A percentile compares a stretch with the other conserved stretches of the same genome.
These are phyloP conservation scores for Heloderma charlesbogerti DNA, from an alignment of 2,113 vertebrate genomes.

Conservation along the genomic window DNA sequence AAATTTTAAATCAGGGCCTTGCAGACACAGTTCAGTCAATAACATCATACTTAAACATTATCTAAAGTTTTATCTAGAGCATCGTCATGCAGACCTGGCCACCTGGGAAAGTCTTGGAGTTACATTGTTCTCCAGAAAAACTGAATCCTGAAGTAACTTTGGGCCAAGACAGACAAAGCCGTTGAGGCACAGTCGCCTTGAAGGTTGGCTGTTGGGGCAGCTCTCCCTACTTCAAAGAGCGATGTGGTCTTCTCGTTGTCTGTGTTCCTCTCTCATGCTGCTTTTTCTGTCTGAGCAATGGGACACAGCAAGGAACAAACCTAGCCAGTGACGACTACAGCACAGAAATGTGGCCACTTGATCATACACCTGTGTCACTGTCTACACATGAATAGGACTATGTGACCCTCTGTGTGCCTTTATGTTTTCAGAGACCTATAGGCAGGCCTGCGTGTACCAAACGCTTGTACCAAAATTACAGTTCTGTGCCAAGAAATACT, in stretches of 20 bases:
- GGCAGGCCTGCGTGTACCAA: no score
- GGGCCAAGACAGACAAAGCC: not conserved
- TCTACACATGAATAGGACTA: not conserved
- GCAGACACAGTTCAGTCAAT: not conserved
- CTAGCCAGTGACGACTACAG: not conserved
- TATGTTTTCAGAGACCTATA: not conserved
- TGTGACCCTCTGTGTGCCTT: not conserved
- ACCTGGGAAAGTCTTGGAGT: not conserved
- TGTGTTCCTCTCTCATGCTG: not conserved
- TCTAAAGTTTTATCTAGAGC: not conserved
- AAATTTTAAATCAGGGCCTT: slow-evolving; percentile 37
- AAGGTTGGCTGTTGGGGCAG: not conserved
- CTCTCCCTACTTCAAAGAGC: not conserved
- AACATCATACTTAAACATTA: not conserved
- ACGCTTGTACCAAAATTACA: not conserved
- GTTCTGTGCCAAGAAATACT: not conserved
- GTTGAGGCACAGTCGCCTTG: not conserved
- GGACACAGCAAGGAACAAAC: not conserved
- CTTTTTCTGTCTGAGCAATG: not conserved
- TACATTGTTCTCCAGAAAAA: not conserved
- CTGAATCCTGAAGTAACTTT: not conserved
- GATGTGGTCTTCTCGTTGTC: not conserved
- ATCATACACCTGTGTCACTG: not conserved
- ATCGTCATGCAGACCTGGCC: not conserved
- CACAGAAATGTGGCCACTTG: not conserved